Evolutionary conservation across 2,888 invertebrate species (phyloP).

Genomic region (Clivina fossor): DNA sequence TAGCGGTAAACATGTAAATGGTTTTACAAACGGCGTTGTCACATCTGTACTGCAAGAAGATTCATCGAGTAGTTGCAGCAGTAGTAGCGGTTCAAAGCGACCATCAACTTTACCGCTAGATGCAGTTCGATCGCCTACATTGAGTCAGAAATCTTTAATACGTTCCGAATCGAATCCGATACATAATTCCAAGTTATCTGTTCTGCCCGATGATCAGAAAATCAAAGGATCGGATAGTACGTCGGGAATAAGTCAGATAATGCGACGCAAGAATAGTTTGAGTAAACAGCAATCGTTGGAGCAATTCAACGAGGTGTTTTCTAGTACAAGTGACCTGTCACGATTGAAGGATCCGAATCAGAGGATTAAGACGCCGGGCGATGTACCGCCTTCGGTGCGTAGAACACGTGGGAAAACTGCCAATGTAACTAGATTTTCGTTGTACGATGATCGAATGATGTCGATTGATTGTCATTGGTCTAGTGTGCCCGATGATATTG

Average conservation of each 20-base stretch:
- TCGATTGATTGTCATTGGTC: constrained; percentile 57
- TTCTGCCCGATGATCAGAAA: constrained; percentile 19
- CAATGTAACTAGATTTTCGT: constrained; percentile 69
- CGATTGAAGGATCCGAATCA: constrained; percentile 73
- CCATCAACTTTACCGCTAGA: constrained; percentile 55
- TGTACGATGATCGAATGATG: constrained; percentile 91
- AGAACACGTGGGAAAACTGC: constrained; percentile 68
- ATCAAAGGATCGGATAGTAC: constrained; percentile 36
- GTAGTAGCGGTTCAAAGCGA: constrained; percentile 46
- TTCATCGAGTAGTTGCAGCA: constrained; percentile 37
- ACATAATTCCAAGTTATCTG: constrained; percentile 29
- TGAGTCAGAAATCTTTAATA: constrained; percentile 37
- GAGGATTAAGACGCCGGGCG: constrained; percentile 79
- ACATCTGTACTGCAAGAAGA: constrained; percentile 51
- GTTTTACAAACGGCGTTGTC: constrained; percentile 53
- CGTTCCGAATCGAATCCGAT: constrained; percentile 34
- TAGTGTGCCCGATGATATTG: constrained; percentile 50
- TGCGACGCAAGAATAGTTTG: constrained; percentile 50
- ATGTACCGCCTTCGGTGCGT: constrained; percentile 76
- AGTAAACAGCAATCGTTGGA: constrained; percentile 71
- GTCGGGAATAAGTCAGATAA: constrained; percentile 51
- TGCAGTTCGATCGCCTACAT: constrained; percentile 42
- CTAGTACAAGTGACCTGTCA: constrained; percentile 66
- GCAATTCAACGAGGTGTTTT: constrained; percentile 74
- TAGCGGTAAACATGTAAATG: constrained; percentile 55